These are phyloP conservation scores for Globodera ellingtonae DNA, from an alignment of 1,140 invertebrate genomes.

Conservation along the genomic window DNA sequence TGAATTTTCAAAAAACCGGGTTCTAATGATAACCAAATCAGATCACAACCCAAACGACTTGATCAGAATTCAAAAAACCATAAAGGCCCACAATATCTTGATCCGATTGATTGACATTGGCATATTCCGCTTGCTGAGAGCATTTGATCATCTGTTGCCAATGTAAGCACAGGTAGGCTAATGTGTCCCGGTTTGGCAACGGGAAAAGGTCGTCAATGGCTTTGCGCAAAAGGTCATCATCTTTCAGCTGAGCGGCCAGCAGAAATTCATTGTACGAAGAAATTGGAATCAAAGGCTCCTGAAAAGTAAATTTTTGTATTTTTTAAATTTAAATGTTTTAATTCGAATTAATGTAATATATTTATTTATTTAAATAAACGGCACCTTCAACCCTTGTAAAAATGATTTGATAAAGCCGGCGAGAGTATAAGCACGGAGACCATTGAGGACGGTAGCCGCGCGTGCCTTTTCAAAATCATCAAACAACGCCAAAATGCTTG, in stretches of 20 bases:
- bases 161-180: slow-evolving; percentile 82
- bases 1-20: no score
- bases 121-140: not conserved
- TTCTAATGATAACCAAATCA: not conserved
- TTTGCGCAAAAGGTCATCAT: slow-evolving; percentile 70
- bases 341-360: no score
- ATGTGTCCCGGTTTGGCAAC: slow-evolving; percentile 81
- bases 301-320: not conserved
- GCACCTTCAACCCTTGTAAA: slow-evolving; percentile 48
- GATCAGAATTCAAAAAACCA: not conserved
- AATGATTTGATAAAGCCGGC: slow-evolving; percentile 86
- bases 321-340: no score
- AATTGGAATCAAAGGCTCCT: slow-evolving; percentile 80
- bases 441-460: slow-evolving; percentile 17
- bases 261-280: slow-evolving; percentile 78
- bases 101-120: not conserved
- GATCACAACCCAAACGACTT: not conserved
- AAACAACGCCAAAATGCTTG: not conserved
- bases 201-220: slow-evolving; percentile 75
- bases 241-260: slow-evolving; percentile 69
- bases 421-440: slow-evolving; percentile 76
- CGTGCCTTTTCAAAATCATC: not conserved
- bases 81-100: not conserved
- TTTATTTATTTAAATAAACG: not conserved
- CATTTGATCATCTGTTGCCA: slow-evolving; percentile 70